Evolutionary conservation across 1,140 invertebrate species (phyloP), one percentile per base, ranked within the genome.

Genomic region (Drosophila pectinifera): DNA sequence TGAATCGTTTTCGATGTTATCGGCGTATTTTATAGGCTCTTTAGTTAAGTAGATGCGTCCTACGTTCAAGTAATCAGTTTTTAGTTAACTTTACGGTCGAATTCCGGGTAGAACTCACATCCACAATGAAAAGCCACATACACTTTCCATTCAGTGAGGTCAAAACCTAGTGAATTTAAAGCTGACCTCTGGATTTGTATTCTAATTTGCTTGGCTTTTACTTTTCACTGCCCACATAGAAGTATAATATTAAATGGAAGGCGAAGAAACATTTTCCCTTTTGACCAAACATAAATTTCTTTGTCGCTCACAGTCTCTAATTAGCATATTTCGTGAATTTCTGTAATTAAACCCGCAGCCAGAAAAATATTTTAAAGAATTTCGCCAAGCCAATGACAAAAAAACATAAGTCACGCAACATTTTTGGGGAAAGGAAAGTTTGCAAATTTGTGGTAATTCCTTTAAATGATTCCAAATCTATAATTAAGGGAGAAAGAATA

Each of bases 361-460:
- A 34, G 16, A 59, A 49, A 73, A 24, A 73, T 43, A 56, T 56
- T 16, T 70, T 20, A 5, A 63, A 78, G 74, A 81, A 68, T 62
- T 63, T 68, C 41, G 46, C 22, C 18, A 31, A 55, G 34, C 24
- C 22, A 34, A 22, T 13, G 49, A 28, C 11, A 70, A 46, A 70
- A 64, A 46, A 69, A 67, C 62, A 69, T 54, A 67, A 34, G 57
- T 69, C 49, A 70, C 41, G 13, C 42, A 20, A 11, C 28, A 16
- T 48, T 39, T 46, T 39, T 43, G 11, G 13, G n/a, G 49, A 82
- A 78, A 82, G 31, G 73, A 81, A 81, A 81, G 73, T 82, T 80
- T 26, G 26, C 56, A 20, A 56, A 53, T 18, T 49, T 24, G 18
- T 11, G 20, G 18, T 31, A 28, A 26, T 34, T 26, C 22, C n/a